These are phyloP conservation scores for Hyles euphorbiae DNA, from an alignment of 1,140 invertebrate species.

Conservation along the genomic window DNA sequence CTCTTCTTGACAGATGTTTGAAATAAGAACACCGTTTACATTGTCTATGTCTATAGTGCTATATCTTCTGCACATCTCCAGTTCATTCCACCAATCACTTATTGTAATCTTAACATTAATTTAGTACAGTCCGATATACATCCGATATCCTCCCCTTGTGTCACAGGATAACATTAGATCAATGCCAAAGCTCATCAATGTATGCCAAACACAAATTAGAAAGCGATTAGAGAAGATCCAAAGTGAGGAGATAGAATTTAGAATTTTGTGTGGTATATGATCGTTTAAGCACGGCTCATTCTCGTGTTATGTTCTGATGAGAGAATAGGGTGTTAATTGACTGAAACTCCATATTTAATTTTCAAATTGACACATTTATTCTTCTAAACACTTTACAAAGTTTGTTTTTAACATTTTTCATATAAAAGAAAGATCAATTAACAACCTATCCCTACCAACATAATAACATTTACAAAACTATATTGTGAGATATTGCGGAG, in stretches of 20 bases:
- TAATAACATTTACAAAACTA: conserved; percentile 46
- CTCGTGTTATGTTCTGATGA: conserved; percentile 33
- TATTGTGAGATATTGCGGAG: conserved; percentile 50
- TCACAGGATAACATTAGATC: background rate
- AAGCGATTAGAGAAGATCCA: conserved; percentile 43
- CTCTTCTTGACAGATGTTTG: too few relatives aligned
- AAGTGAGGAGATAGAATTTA: conserved; percentile 16
- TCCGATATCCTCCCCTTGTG: background rate
- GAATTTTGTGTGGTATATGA: conserved; percentile 14
- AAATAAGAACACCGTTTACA: background rate
- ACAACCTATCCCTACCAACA: conserved; percentile 72
- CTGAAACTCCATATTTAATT: conserved; percentile 71
- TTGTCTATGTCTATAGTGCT: background rate
- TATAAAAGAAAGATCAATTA: conserved; percentile 66
- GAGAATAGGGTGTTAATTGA: conserved; percentile 74
- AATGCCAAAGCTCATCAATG: conserved; percentile 18
- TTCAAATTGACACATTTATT: conserved; percentile 70
- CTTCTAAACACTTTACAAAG: conserved; percentile 66
- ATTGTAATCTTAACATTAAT: background rate
- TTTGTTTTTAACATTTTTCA: conserved; percentile 65
- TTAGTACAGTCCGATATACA: background rate
- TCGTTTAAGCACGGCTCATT: conserved; percentile 2
- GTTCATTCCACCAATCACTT: background rate
- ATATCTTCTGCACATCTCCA: background rate
- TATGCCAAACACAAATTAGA: conserved; percentile 53